Base-by-base conservation (phyloP, 2,797 vertebrate genomes). In the Lophius americanus region DNA sequence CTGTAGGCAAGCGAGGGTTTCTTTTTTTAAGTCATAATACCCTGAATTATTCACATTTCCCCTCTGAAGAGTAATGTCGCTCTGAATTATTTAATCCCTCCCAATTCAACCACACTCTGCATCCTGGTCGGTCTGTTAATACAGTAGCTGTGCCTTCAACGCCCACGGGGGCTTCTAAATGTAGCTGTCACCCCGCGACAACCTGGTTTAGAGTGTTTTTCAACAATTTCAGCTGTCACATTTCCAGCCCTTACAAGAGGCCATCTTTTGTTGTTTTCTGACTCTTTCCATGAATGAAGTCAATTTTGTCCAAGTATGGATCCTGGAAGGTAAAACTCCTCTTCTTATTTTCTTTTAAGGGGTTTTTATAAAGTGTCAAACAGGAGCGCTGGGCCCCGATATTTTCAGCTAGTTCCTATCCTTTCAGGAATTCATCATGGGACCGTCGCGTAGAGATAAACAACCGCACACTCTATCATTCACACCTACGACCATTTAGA, bases 1-100 rank as follows among this genome's bases (percentile, higher is more conserved):
- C 71, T 60, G 69, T 59, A 75, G 80, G 81, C 81, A 70, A 85
- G 83, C 67, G 82, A 87, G 91, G 75, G 85, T 91, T 91, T 91
- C 87, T 88, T 85, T 23, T 23, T 23, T 92, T 79, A 90, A 93
- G 92, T 92, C 91, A 93, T 93, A 94, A 94, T 92, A 91, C 81
- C 33, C 82, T 94, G 79, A 93, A 94, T 94, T 92, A 94, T 95
- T 94, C 91, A 94, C 79, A 76, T 79, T 78, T 78, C 78, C 83
- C 78, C 64, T 85, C 80, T 68, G 88, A 90, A 67, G 86, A 93
- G 86, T 92, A 91, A 93, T 94, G 91, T 92, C 83, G 76, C 64
- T 78, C 81, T 94, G 85, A 93, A 94, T 93, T 92, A 94, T 95
- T 94, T 76, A 95, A 92, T 87, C 85, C 56, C 23, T 23, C 58